These are phyloP conservation scores for Parotia lawesii DNA, from an alignment of 2,113 vertebrate species.

Conservation along the genomic window DNA sequence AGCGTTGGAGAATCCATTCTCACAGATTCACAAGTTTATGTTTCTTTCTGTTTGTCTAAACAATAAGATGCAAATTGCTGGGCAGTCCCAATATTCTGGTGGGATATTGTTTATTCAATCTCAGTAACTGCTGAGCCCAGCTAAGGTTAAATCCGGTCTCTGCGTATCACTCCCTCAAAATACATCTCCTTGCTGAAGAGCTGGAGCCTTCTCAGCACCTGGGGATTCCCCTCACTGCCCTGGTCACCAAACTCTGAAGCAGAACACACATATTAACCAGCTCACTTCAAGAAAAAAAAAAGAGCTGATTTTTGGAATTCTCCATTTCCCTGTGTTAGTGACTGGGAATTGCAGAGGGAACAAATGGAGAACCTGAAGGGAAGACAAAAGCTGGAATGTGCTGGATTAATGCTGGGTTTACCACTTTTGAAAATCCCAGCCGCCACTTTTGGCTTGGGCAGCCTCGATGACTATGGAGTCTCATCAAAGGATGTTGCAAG, in stretches of 20 bases:
- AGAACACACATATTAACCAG: background rate
- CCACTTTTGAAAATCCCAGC: background rate
- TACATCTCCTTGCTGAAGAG: background rate
- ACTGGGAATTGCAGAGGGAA: background rate
- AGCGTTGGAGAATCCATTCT: background rate
- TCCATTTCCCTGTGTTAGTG: background rate
- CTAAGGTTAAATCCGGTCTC: background rate
- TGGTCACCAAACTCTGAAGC: background rate
- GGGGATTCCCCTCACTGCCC: background rate
- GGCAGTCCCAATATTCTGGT: background rate
- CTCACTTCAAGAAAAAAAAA: background rate
- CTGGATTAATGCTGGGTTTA: background rate
- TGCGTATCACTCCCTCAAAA: background rate
- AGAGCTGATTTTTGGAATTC: background rate
- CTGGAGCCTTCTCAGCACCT: background rate
- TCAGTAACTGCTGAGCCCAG: background rate
- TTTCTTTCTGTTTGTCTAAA: background rate
- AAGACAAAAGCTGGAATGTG: fast-evolving
- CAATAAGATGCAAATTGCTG: background rate
- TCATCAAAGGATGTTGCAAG: fast-evolving
- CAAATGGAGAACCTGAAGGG: fast-evolving
- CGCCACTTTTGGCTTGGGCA: background rate
- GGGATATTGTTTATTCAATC: background rate
- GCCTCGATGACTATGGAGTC: background rate
- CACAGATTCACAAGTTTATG: background rate